Base-by-base conservation (phyloP, 2,797 vertebrate species). In the Tachyglossus aculeatus region DNA sequence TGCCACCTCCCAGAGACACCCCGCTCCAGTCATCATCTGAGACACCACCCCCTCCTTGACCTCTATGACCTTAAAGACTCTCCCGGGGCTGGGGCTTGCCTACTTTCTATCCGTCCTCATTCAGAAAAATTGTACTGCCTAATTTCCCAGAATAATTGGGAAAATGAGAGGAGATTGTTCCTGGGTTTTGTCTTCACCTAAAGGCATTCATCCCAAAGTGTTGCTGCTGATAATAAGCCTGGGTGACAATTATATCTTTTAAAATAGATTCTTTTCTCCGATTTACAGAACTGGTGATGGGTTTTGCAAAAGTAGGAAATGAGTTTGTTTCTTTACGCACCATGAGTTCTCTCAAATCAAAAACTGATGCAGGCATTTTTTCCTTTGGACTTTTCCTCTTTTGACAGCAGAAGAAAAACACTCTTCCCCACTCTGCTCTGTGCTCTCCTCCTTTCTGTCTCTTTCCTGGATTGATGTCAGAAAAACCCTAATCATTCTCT, bases 321-420 rank as follows among this genome's bases (percentile, higher is more conserved):
- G 59, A 80, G 44, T 47, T 65, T 55, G 16, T 33, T 66, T 51
- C 34, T 41, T 44, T 31, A 33, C 34, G 43, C 32, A 57, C 56
- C 37, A 27, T 24, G 31, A 71, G 9, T 64, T 61, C 22, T 43
- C 38, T 71, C 19, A 41, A 62, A 73, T 51, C 45, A 54, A 69
- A 83, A 81, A 61, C 16, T 27, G 21, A 67, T 74, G n/a, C 67
- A 14, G 40, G 45, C 12, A 10, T 56, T 41, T 71, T 75, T 67
- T 11, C 66, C 72, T 61, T 66, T 47, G n/a, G n/a, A 43, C 22
- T 68, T 64, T n/a, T 31, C 11, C 54, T 71, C 38, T 40, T 71
- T 66, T 81, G 76, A 80, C 66, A 76, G 34, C 44, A 80, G 24
- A 78, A 64, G 67, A 69, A 71, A 82, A 77, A 54, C 34, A 74